Conservation (phyloP, 2,113 vertebrate species). For the Macaca nemestrina region DNA sequence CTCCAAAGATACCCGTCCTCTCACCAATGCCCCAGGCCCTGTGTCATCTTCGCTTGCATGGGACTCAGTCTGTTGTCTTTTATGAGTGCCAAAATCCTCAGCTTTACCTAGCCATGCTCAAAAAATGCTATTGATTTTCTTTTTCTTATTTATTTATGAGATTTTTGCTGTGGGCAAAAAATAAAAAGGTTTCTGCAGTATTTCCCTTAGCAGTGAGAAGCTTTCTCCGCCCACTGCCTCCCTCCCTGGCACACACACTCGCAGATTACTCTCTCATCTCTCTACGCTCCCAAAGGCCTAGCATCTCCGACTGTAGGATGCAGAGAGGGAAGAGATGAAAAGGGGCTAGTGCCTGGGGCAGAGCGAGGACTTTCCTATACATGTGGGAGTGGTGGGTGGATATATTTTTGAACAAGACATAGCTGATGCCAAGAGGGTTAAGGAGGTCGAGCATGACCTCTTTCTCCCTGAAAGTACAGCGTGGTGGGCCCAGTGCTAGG, state of each 20-base stretch:
- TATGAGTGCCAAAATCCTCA: neutral
- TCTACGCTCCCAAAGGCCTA: fast-evolving
- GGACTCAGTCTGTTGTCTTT: neutral
- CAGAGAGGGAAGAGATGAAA: neutral
- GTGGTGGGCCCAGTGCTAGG: neutral
- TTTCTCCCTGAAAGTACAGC: neutral
- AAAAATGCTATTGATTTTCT: conserved; percentile 55
- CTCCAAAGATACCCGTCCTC: neutral
- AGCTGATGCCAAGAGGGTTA: neutral
- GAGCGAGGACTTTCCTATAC: neutral
- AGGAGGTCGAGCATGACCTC: neutral
- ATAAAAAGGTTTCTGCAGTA: conserved; percentile 49
- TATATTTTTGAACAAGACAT: neutral
- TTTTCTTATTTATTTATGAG: conserved; percentile 74
- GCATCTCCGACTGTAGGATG: too few relatives aligned
- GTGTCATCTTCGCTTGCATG: fast-evolving
- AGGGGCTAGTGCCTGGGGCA: too few relatives aligned
- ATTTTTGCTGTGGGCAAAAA: conserved; percentile 54
- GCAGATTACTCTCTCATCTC: neutral
- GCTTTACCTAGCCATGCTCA: neutral
- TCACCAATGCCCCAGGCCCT: neutral
- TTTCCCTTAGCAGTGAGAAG: neutral
- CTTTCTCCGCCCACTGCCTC: neutral
- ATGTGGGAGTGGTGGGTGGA: neutral
- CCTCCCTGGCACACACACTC: neutral